Conservation (phyloP, 2,888 invertebrate genomes). For the Lagria hirta region DNA sequence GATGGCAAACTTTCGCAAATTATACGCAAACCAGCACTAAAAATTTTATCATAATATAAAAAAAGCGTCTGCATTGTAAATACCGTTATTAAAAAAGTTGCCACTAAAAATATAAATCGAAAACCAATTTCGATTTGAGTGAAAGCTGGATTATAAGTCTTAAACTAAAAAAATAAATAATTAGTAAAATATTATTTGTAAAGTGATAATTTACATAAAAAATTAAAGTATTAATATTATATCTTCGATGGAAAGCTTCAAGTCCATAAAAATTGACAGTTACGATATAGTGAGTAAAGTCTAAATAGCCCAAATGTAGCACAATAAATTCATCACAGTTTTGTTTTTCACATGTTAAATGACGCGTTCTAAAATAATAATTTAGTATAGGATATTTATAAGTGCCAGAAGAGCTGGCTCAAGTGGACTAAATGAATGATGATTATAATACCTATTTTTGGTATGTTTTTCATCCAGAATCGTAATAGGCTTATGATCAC, state of each 20-base stretch:
- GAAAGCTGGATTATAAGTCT: conserved; percentile 93
- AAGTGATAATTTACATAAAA: conserved; percentile 74
- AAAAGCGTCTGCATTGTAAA: conserved; percentile 48
- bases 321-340: conserved; percentile 86
- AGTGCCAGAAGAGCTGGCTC: not conserved
- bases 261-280: conserved; percentile 83
- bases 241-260: conserved; percentile 79
- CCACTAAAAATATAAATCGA: conserved; percentile 85
- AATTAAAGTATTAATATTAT: conserved; percentile 78
- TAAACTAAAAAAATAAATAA: conserved; percentile 67
- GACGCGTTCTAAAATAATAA: conserved; percentile 66
- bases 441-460: conserved; percentile 67
- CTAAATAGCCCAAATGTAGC: conserved; percentile 85
- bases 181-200: conserved; percentile 5
- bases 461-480: conserved; percentile 65
- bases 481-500: conserved; percentile 70
- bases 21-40: conserved; percentile 93
- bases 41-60: conserved; percentile 3
- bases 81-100: conserved; percentile 85
- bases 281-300: conserved; percentile 85
- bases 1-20: conserved; percentile 81
- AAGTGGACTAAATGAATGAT: too few species aligned
- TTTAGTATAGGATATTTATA: conserved; percentile 2
- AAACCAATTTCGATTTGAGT: conserved; percentile 98
- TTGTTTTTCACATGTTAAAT: conserved; percentile 77